These are phyloP conservation scores for Cryptops parisi DNA, from an alignment of 2,888 invertebrate genomes.

Conservation along the genomic window DNA sequence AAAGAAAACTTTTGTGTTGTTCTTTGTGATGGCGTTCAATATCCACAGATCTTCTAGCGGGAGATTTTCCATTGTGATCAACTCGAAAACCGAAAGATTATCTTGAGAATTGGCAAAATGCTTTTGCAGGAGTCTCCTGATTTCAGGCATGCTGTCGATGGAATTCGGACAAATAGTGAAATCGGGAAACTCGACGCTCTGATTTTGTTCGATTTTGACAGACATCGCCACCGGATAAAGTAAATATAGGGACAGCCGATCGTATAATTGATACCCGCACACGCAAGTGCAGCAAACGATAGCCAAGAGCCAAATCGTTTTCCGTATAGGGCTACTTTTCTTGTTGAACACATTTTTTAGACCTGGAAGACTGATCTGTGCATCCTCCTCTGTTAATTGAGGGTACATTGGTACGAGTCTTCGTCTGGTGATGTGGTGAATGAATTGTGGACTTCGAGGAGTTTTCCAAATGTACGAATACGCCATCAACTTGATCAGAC, in stretches of 20 bases:
- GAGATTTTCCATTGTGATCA: slow-evolving; percentile 5
- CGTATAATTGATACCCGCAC: neutral
- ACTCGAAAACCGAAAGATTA: neutral
- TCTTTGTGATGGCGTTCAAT: neutral
- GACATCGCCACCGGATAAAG: neutral
- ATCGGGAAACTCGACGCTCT: slow-evolving; percentile 5
- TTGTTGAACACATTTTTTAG: neutral
- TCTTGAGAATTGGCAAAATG: neutral
- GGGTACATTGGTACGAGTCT: too few relatives aligned
- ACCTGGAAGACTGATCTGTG: neutral
- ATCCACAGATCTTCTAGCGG: neutral
- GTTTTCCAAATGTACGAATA: too few relatives aligned
- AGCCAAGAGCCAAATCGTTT: neutral
- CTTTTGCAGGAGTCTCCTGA: neutral
- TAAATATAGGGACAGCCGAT: neutral
- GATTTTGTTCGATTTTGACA: slow-evolving; percentile 1
- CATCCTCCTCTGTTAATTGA: neutral
- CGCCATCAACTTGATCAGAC: too few relatives aligned
- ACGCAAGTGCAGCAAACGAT: neutral
- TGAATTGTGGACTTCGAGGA: too few relatives aligned
- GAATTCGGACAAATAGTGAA: slow-evolving; percentile 12
- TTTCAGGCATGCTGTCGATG: neutral
- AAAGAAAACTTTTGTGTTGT: slow-evolving; percentile 5
- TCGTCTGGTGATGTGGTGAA: too few relatives aligned
- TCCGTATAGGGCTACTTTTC: neutral